Base-by-base conservation (phyloP, 2,888 invertebrate species). In the Meiosimyza decipiens region DNA sequence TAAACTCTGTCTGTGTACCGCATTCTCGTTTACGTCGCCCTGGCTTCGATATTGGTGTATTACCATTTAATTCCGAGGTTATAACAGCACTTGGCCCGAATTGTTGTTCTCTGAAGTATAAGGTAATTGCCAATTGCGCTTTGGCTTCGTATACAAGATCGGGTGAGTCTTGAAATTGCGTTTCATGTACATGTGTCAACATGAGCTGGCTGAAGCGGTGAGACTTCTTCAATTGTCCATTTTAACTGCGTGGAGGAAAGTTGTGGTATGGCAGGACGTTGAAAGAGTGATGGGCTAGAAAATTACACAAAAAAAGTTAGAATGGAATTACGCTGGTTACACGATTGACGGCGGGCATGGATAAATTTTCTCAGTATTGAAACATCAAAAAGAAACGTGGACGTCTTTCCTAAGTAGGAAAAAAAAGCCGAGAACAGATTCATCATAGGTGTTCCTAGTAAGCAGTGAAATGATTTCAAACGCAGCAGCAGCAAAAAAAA, bases 191-290 rank as follows among this genome's bases (percentile, higher is more conserved):
- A n/a, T 51, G 88, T 82, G 69, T 86, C 91, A 68, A 92, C 90
- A 79, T 90, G 89, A 1, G 89, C 91, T 12, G 92, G 92, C 74
- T 90, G 88, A 11, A 92, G 84, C 50, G 86, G 86, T 2, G 92
- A 91, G n/a, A 92, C 88, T 76, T 92, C 91, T 52, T 92, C 92
- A 62, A 92, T 91, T n/a, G 89, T 90, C 92, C 92, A 92, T 72
- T 88, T 87, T 80, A 91, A 92, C 72, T 88, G 88, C n/a, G 86
- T 84, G n/a, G 85, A 86, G 7, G 82, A 82, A 18, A 84, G 74
- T 73, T 86, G 85, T 0, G 86, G 86, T 3, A 87, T 84, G 2
- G 78, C 78, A 1, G 86, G 81, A 0, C 81, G 82, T 72, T 86
- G 84, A 75, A 87, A 87, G 4, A 87, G 76, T 3, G 87, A 86